Evolutionary conservation across 2,888 invertebrate species (phyloP), one percentile per base, ranked within the genome.

Genomic region (Limnephilus auricula): DNA sequence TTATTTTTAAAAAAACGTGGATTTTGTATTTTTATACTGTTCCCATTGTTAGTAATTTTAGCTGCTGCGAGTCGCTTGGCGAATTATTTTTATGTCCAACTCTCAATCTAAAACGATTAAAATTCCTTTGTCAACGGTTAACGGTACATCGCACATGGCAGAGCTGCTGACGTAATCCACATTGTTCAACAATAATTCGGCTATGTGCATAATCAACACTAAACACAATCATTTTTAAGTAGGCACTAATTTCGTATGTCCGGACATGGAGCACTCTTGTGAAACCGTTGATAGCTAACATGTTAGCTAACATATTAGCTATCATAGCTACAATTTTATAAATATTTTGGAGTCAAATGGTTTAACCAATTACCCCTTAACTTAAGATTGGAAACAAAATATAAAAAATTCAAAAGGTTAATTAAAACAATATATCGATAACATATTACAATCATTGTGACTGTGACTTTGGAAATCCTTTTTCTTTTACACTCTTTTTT

Each of bases 81-180:
- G 65, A 65, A 82, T 82, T 82, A 37, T 34, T 32, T 82, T 82
- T 25, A 37, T 82, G 25, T 25, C 82, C 18, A 82, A 5, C 25
- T 82, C 82, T 34, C 82, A 82, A 82, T 82, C 32, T 82, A 82
- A 82, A 31, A 82, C 82, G 34, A 82, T 82, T 32, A 31, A 82
- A 82, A 82, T 82, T 34, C 82, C n/a, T 34, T 32, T 82, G 82
- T 82, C 82, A 32, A 34, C 82, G 25, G 82, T 34, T 82, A 32
- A 32, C 9, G 32, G 80, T 34, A 25, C 32, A 37, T 34, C 34
- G 82, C 25, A 31, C 82, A 32, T 13, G 9, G 82, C 31, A 18
- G 13, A 82, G 18, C 65, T 82, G 34, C 13, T 82, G 82, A 82
- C 15, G 82, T 82, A 12, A 82, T 82, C 82, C 18, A 25, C 82